phyloP scores from a whole-genome alignment of 2,888 invertebrate genomes.

The Pandemis heparana region DNA sequence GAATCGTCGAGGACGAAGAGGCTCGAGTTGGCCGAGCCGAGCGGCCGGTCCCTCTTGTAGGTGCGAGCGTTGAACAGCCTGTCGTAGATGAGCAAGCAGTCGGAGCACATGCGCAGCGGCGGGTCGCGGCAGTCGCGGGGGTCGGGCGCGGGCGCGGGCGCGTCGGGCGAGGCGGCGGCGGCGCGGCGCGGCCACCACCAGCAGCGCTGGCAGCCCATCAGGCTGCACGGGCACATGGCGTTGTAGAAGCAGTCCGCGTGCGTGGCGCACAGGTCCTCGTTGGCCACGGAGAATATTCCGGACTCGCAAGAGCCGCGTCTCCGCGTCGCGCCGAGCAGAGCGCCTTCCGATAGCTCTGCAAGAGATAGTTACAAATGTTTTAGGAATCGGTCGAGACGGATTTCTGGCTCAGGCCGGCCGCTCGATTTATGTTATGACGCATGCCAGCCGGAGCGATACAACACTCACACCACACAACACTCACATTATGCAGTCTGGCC shows the following conservation, averaged over 20 bases:
- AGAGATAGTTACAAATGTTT: background rate
- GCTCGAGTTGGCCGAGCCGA: conserved; percentile 80
- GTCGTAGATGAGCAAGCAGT: conserved; percentile 63
- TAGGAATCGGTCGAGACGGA: background rate
- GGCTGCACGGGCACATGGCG: conserved; percentile 76
- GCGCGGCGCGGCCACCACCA: conserved; percentile 71
- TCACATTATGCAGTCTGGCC: too few relatives aligned
- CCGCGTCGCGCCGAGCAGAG: conserved; percentile 72
- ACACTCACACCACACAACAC: too few relatives aligned
- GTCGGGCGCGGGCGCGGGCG: conserved; percentile 47
- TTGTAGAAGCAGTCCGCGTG: conserved; percentile 63
- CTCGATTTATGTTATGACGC: too few relatives aligned
- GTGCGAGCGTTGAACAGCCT: conserved; percentile 57
- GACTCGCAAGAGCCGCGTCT: conserved; percentile 95
- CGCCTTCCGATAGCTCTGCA: conserved; percentile 49
- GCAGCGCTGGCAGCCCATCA: conserved; percentile 77
- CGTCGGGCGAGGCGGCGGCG: conserved; percentile 46
- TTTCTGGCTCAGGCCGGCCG: background rate
- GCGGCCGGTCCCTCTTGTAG: conserved; percentile 43
- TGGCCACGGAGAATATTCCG: conserved; percentile 95
- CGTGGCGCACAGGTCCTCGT: conserved; percentile 88
- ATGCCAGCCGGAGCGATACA: too few relatives aligned
- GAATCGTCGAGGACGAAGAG: conserved; percentile 87
- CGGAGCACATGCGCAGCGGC: conserved; percentile 36
- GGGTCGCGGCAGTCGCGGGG: conserved; percentile 48